Evolutionary conservation across 2,888 invertebrate species (phyloP), one percentile per base, ranked within the genome.

Genomic region (Candidula unifasciata): DNA sequence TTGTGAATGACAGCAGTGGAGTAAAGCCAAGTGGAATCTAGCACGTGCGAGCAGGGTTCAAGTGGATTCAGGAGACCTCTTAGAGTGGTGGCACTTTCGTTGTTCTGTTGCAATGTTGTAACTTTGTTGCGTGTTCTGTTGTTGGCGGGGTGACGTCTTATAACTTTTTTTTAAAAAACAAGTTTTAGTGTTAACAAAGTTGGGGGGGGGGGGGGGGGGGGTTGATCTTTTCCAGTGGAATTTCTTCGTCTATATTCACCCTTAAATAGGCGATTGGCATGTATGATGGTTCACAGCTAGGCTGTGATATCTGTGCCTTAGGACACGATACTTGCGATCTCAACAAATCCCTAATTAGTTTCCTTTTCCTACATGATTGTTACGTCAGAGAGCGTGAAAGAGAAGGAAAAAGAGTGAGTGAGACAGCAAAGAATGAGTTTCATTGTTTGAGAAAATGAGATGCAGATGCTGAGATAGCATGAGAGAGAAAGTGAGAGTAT

Each of bases 21-120:
- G 82, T 73, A 37, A 35, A 57, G 73, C 33, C 71, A 57, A 81
- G 81, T 33, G 69, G 71, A 33, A 35, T 5, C 35, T 35, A 79
- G 68, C 64, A 78, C 78, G 66, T 37, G 78, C 78, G 35, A 64
- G 24, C 60, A 16, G 35, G 66, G 37, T n/a, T 66, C n/a, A 78
- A 60, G 60, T 66, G 37, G 35, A 37, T 77, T 10, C 74, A 18
- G n/a, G 54, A 13, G 3, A n/a, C 33, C 52, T 30, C 30, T 27
- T 54, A n/a, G 30, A 74, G 54, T 1, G 44, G 1, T 74, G 5
- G 3, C 54, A 30, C 54, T 74, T 54, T 44, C n/a, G 13, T 13
- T 13, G 0, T 44, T 44, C 10, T 21, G n/a, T 60, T 60, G 21
- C 24, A 6, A 21, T 24, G 13, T n/a, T 60, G 60, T 60, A 24